These are phyloP conservation scores for Riparia riparia DNA, from an alignment of 2,113 vertebrate species.

Conservation along the genomic window DNA sequence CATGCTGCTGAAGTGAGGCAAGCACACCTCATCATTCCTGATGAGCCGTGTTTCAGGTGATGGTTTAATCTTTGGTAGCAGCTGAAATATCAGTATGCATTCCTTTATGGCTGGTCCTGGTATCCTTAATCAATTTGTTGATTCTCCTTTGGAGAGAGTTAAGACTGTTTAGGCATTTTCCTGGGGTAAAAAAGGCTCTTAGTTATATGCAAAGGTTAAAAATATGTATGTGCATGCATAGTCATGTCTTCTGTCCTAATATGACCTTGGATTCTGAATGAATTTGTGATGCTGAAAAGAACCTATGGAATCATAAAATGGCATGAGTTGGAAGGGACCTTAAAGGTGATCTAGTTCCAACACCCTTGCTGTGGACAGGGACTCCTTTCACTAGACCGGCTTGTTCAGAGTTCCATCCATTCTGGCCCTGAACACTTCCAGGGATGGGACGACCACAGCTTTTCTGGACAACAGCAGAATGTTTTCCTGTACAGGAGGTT, in stretches of 20 bases:
- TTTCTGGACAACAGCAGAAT: neutral
- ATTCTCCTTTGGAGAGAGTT: neutral
- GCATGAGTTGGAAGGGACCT: neutral
- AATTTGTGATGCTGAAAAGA: neutral
- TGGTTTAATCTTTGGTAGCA: neutral
- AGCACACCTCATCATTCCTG: neutral
- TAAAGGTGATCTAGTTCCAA: neutral
- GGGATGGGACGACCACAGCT: neutral
- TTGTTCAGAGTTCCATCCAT: neutral
- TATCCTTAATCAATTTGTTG: neutral
- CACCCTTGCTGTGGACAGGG: neutral
- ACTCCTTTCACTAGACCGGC: neutral
- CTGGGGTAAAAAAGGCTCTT: neutral
- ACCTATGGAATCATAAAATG: neutral
- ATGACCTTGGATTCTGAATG: neutral
- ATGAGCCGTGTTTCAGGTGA: neutral
- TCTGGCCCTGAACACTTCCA: neutral
- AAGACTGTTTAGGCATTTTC: neutral
- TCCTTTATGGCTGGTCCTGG: neutral
- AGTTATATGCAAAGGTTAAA: neutral
- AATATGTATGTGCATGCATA: neutral
- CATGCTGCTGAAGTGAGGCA: neutral
- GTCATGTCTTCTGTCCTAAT: neutral
- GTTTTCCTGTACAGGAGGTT: rapidly evolving
- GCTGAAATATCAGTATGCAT: neutral